Conservation (phyloP, 2,113 vertebrate genomes). For the Paralichthys olivaceus region DNA sequence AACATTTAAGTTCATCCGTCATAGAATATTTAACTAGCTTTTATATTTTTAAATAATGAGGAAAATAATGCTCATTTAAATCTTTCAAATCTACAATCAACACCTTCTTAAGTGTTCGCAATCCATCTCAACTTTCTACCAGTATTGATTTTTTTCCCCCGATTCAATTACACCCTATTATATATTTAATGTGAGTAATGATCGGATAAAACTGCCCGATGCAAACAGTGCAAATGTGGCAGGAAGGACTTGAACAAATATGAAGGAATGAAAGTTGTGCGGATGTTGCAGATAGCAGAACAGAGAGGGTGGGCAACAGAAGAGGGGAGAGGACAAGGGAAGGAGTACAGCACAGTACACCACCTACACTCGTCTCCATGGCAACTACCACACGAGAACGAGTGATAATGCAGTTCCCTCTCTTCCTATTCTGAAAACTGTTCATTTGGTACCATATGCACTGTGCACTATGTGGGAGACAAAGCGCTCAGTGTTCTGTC, state of each 20-base stretch:
- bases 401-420: conserved; percentile 74
- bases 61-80: neutral
- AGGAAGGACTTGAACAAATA: conserved; percentile 18
- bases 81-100: neutral
- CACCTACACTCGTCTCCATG: conserved; percentile 82
- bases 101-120: neutral
- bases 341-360: conserved; percentile 76
- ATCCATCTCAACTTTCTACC: neutral
- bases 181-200: neutral
- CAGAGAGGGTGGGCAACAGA: conserved; percentile 66
- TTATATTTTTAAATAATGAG: neutral
- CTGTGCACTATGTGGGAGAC: conserved; percentile 71
- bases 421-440: conserved; percentile 70
- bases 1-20: neutral
- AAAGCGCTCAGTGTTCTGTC: conserved; percentile 46
- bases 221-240: neutral
- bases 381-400: conserved; percentile 80
- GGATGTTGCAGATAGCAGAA: conserved; percentile 70
- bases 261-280: conserved; percentile 63
- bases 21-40: neutral
- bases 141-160: neutral
- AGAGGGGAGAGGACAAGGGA: conserved; percentile 69
- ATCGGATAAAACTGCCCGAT: neutral
- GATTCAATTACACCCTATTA: neutral
- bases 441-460: conserved; percentile 67